A percentile compares a stretch with the other conserved stretches of the same genome.
Evolutionary conservation across 1,140 invertebrate species (phyloP).

Genomic region (Pogonomyrmex barbatus): DNA sequence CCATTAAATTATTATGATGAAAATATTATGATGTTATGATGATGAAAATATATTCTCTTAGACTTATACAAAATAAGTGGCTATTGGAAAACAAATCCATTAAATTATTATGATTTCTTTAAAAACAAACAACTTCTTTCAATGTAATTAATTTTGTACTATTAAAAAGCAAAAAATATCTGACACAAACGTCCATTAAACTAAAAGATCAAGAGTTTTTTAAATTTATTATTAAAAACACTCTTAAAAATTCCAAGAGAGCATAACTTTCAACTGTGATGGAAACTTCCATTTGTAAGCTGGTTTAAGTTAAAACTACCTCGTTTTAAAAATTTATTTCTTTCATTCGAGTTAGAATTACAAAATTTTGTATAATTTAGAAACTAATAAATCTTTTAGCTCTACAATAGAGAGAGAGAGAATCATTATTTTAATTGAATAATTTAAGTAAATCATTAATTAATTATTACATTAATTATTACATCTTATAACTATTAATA

Average conservation of each 20-base stretch:
- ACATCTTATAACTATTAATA: neutral
- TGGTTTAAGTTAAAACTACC: neutral
- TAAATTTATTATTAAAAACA: conserved; percentile 2
- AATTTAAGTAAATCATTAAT: neutral
- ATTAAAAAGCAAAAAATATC: neutral
- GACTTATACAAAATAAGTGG: neutral
- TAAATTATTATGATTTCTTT: neutral
- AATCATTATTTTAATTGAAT: neutral
- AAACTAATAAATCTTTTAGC: neutral
- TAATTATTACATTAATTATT: neutral
- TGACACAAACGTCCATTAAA: neutral
- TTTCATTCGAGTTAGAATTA: neutral
- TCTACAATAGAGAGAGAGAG: neutral
- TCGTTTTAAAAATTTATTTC: neutral
- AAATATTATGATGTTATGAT: no score
- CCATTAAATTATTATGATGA: no score
- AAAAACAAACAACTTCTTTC: neutral
- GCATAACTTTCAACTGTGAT: neutral
- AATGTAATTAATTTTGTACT: neutral
- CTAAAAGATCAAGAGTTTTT: neutral
- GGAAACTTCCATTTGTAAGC: neutral
- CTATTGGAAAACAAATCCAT: neutral
- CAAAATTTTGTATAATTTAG: neutral
- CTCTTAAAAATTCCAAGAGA: neutral
- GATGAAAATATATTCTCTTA: neutral